Evolutionary conservation across 2,797 vertebrate genomes (phyloP).

Genomic region (Macroramphosus scolopax): DNA sequence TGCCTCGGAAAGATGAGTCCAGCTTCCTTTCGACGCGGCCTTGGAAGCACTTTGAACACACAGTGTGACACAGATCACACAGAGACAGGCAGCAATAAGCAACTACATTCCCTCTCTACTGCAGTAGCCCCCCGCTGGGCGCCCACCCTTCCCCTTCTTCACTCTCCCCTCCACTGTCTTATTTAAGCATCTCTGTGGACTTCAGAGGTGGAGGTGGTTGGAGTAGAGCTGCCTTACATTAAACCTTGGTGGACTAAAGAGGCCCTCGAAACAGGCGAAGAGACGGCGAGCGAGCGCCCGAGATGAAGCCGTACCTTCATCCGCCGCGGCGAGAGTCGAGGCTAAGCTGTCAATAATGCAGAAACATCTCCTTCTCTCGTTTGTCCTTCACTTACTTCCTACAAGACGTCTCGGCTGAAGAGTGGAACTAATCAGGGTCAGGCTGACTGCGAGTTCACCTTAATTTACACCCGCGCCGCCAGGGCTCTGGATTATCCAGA

Average conservation of each 20-base stretch:
- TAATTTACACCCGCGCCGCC: constrained; percentile 46
- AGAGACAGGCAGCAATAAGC: too few relatives aligned
- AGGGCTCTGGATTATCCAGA: constrained; percentile 60
- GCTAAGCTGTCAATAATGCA: too few relatives aligned
- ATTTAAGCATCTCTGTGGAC: constrained; percentile 7
- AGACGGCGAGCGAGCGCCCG: background rate
- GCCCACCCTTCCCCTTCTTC: too few relatives aligned
- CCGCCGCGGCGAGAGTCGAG: too few relatives aligned
- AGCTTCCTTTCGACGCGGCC: too few relatives aligned
- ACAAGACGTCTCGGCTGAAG: constrained; percentile 16
- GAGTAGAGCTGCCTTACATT: constrained; percentile 20
- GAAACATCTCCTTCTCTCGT: constrained; percentile 12
- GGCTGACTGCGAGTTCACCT: constrained; percentile 30
- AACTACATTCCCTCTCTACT: too few relatives aligned
- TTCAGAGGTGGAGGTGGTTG: constrained; percentile 10
- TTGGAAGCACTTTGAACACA: too few relatives aligned
- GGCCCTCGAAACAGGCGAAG: constrained; percentile 7
- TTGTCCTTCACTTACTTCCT: constrained; percentile 33
- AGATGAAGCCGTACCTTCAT: too few relatives aligned
- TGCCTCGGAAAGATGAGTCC: too few relatives aligned
- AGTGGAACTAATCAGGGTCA: constrained; percentile 52
- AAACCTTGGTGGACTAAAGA: too few relatives aligned
- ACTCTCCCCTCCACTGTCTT: constrained; percentile 2
- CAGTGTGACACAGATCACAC: too few relatives aligned
- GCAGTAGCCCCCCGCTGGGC: too few relatives aligned